Conservation (phyloP, 2,888 invertebrate genomes). For the Monopis laevigella region DNA sequence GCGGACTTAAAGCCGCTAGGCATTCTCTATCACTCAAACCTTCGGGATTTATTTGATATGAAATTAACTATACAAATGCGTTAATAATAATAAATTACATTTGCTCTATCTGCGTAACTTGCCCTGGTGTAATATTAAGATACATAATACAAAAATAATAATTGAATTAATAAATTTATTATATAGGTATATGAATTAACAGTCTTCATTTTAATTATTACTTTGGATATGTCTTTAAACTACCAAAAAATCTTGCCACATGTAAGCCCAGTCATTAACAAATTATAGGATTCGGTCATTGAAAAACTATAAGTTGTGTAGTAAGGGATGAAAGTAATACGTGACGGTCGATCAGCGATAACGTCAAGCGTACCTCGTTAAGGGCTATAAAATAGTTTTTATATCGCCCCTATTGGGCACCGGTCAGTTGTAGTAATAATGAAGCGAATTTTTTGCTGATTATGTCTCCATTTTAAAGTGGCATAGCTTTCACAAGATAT, state of each 20-base stretch:
- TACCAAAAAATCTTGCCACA: conserved; percentile 20
- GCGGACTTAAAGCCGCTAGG: no score
- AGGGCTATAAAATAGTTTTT: conserved; percentile 56
- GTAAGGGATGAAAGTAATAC: conserved; percentile 62
- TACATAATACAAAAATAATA: no score
- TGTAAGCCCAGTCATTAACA: conserved; percentile 34
- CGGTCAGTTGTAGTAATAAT: conserved; percentile 25
- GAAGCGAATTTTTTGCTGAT: conserved; percentile 57
- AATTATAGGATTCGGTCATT: conserved; percentile 50
- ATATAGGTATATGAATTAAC: no score
- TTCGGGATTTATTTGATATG: no score
- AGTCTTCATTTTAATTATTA: no score
- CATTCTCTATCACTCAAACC: no score
- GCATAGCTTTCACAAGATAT: no score
- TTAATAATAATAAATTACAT: no score
- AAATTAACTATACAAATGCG: no score
- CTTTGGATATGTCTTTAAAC: conserved; percentile 4
- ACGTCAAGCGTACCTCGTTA: conserved; percentile 54
- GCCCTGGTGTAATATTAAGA: no score
- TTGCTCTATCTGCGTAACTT: no score
- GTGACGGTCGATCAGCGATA: conserved; percentile 35
- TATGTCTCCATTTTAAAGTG: conserved; percentile 28
- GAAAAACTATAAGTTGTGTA: conserved; percentile 32
- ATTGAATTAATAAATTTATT: no score
- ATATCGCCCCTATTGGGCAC: neutral